Evolutionary conservation across 1,140 invertebrate species (phyloP).

Genomic region (Radopholus similis): DNA sequence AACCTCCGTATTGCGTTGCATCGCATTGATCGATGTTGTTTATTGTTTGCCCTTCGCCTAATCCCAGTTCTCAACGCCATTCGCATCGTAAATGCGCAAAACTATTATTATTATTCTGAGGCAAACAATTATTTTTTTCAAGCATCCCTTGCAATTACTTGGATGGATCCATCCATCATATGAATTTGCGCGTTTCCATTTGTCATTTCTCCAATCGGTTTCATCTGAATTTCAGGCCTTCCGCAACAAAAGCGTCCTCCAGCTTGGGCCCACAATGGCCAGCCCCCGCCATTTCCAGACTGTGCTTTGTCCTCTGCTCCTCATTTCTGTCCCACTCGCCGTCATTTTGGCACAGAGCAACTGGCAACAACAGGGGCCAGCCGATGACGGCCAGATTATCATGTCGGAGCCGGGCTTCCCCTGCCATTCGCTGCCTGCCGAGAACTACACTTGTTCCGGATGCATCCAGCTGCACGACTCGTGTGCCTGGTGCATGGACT

Average conservation of each 20-base stretch:
- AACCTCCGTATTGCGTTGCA: too few relatives aligned
- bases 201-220: neutral
- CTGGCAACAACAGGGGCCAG: too few relatives aligned
- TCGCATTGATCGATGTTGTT: too few relatives aligned
- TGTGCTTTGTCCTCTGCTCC: neutral
- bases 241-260: too few relatives aligned
- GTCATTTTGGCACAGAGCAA: neutral
- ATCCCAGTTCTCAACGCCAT: too few relatives aligned
- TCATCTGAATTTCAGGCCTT: too few relatives aligned
- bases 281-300: neutral
- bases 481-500: conserved; percentile 56
- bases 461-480: conserved; percentile 59
- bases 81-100: too few relatives aligned
- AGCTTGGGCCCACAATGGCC: neutral
- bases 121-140: neutral
- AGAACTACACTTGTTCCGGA: conserved; percentile 56
- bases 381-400: conserved; percentile 42
- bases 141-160: neutral
- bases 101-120: too few relatives aligned
- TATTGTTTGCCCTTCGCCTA: too few relatives aligned
- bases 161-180: neutral
- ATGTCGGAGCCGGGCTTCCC: conserved; percentile 55
- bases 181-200: neutral
- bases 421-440: conserved; percentile 54
- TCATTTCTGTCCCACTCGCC: neutral